These are phyloP conservation scores for Rhinoderma darwinii DNA, from an alignment of 2,113 vertebrate species.

Conservation along the genomic window DNA sequence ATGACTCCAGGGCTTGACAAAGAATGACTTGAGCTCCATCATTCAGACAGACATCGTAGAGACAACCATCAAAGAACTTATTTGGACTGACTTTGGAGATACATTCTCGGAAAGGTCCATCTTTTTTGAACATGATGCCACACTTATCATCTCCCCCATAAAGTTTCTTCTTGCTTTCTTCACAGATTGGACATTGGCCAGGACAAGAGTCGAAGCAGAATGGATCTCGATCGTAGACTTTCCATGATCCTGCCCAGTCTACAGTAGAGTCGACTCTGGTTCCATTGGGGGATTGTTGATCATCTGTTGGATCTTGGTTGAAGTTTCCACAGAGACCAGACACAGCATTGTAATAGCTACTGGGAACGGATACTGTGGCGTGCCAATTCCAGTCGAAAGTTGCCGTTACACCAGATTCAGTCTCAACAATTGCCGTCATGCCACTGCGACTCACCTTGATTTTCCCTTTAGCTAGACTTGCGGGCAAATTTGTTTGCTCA, in stretches of 20 bases:
- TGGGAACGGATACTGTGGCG: constrained; percentile 61
- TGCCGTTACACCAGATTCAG: constrained; percentile 61
- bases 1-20: constrained; percentile 72
- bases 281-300: accelerated
- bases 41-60: constrained; percentile 72
- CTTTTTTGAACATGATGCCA: not conserved
- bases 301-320: constrained; percentile 58
- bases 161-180: not conserved
- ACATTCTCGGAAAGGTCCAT: constrained; percentile 62
- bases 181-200: not conserved
- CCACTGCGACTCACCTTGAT: constrained; percentile 61
- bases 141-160: not conserved
- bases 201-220: constrained; percentile 27
- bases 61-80: constrained; percentile 70
- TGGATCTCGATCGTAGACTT: not conserved
- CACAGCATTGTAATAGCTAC: constrained; percentile 61
- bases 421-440: constrained; percentile 60
- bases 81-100: constrained; percentile 67
- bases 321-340: constrained; percentile 75
- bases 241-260: constrained; percentile 26
- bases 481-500: constrained; percentile 51
- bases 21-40: constrained; percentile 72
- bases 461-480: constrained; percentile 59
- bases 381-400: constrained; percentile 62
- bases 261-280: not conserved